Evolutionary conservation across 2,113 vertebrate species (phyloP).

Genomic region (Oncorhynchus keta): DNA sequence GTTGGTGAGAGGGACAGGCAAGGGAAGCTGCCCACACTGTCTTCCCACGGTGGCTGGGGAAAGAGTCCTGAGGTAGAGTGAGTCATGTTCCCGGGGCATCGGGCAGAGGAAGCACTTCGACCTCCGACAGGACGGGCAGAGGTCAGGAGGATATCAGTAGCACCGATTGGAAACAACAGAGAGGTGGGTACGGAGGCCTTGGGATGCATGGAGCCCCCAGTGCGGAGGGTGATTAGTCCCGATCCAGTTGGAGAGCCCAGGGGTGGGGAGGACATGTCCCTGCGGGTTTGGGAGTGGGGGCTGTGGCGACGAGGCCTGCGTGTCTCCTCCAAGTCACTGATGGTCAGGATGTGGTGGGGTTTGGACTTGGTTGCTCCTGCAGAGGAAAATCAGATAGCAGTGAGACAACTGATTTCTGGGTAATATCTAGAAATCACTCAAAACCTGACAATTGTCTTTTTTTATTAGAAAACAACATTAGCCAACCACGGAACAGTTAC

Average conservation of each 20-base stretch:
- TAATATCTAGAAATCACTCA: too few species aligned
- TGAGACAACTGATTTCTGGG: not conserved
- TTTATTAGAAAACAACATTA: too few species aligned
- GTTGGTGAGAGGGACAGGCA: conserved; percentile 60
- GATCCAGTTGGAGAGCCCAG: conserved; percentile 59
- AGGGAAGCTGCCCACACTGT: conserved; percentile 52
- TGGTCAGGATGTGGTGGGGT: conserved; percentile 85
- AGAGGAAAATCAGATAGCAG: conserved; percentile 6
- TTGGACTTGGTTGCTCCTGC: conserved; percentile 75
- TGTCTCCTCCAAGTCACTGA: conserved; percentile 84
- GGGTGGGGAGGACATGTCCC: conserved; percentile 66
- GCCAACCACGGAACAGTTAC: conserved; percentile 52
- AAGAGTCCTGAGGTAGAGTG: conserved; percentile 80
- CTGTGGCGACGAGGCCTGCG: conserved; percentile 77
- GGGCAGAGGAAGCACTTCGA: conserved; percentile 67
- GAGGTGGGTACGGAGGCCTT: conserved; percentile 68
- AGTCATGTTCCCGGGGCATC: conserved; percentile 69
- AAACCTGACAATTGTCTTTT: too few species aligned
- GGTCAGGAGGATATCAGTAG: conserved; percentile 68
- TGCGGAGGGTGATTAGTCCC: conserved; percentile 71
- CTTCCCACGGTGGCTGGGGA: conserved; percentile 71
- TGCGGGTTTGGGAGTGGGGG: conserved; percentile 67
- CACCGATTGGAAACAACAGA: conserved; percentile 65
- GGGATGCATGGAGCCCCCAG: conserved; percentile 51
- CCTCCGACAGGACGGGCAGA: conserved; percentile 57